Conservation (phyloP, 2,888 invertebrate species). For the Meiosimyza decipiens region DNA sequence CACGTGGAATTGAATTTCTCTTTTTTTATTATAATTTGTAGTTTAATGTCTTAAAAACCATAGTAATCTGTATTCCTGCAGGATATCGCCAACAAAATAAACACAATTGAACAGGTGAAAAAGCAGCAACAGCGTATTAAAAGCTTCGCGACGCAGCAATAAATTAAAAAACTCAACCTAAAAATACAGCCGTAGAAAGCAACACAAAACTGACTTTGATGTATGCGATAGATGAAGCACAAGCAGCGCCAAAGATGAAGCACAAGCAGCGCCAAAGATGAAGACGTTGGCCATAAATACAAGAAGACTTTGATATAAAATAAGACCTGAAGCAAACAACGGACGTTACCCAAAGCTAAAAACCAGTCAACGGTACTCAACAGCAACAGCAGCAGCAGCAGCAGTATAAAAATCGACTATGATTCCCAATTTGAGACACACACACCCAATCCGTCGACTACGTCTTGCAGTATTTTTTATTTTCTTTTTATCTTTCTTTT, state of each 20-base stretch:
- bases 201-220: too few relatives aligned
- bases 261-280: neutral
- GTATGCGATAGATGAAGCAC: neutral
- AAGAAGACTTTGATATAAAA: neutral
- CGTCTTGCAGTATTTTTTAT: neutral
- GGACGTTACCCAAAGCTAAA: neutral
- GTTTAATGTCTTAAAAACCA: too few relatives aligned
- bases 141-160: too few relatives aligned
- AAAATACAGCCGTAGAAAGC: too few relatives aligned
- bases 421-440: constrained; percentile 2
- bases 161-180: too few relatives aligned
- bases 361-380: constrained; percentile 18
- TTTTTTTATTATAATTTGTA: too few relatives aligned
- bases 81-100: too few relatives aligned
- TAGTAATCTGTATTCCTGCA: too few relatives aligned
- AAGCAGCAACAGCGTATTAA: too few relatives aligned
- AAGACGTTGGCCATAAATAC: neutral
- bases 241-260: neutral
- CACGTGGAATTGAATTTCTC: too few relatives aligned
- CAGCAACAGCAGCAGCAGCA: constrained; percentile 6
- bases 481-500: neutral
- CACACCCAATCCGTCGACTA: neutral
- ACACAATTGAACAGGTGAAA: too few relatives aligned
- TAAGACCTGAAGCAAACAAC: neutral
- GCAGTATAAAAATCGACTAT: neutral